Percentiles rank a stretch among this genome's conserved stretches.
phyloP scores from a whole-genome alignment of 2,113 vertebrate genomes.

The Cephalopterus ornatus region DNA sequence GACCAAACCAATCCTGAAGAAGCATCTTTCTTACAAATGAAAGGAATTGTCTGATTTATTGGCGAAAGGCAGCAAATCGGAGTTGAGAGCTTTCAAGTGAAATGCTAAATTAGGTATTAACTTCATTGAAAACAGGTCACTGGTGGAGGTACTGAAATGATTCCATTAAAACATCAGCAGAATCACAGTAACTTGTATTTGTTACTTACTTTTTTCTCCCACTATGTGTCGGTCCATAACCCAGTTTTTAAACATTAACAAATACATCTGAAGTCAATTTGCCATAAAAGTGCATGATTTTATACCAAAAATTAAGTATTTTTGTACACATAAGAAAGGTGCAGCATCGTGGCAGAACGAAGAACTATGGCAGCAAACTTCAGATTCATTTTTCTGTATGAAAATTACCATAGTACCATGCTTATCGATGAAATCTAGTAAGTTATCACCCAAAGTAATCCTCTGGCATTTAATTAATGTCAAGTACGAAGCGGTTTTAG shows the following conservation, averaged over 20 bases:
- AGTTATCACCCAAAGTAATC: not conserved
- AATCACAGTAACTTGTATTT: not conserved
- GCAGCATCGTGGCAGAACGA: not conserved
- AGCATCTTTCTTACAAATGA: not conserved
- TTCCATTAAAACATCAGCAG: not conserved
- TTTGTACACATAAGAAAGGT: not conserved
- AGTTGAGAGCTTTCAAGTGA: constrained; percentile 21
- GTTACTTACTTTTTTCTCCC: not conserved
- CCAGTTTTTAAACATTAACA: not conserved
- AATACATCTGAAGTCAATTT: not conserved
- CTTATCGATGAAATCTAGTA: not conserved
- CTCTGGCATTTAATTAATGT: not conserved
- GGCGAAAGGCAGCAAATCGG: constrained; percentile 21
- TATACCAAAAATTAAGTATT: not conserved
- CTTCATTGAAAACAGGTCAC: constrained; percentile 28
- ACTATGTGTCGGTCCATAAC: not conserved
- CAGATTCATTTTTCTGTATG: not conserved
- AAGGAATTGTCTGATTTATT: constrained; percentile 11
- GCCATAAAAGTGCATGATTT: not conserved
- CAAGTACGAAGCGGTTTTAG: not conserved
- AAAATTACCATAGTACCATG: not conserved
- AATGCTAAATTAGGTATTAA: constrained; percentile 31
- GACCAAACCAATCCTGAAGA: not conserved
- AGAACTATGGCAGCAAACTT: not conserved
- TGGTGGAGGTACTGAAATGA: not conserved